Evolutionary conservation across 2,888 invertebrate genomes (phyloP).

Genomic region (Reticulitermes lucifugus): DNA sequence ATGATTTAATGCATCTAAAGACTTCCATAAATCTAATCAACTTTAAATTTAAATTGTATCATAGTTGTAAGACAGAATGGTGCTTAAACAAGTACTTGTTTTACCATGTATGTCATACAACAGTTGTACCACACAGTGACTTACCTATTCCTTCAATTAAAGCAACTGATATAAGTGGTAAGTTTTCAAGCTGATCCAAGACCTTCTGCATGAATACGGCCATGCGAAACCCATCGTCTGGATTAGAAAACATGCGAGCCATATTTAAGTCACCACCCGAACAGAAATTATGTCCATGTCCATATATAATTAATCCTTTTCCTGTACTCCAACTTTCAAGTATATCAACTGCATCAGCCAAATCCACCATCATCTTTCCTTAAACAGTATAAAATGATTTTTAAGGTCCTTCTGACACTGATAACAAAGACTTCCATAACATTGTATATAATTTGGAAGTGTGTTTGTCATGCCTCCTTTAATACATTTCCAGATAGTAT

Average conservation of each 20-base stretch:
- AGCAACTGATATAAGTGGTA: conserved; percentile 66
- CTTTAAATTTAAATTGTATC: too few species aligned
- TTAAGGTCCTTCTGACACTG: neutral
- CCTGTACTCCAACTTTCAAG: conserved; percentile 64
- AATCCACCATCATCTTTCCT: conserved; percentile 68
- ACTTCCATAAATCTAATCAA: too few species aligned
- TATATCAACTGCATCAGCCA: conserved; percentile 62
- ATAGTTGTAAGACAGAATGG: too few species aligned
- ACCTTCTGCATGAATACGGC: conserved; percentile 64
- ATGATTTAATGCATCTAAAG: too few species aligned
- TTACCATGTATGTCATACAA: too few species aligned
- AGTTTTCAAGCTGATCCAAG: conserved; percentile 60
- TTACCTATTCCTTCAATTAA: conserved; percentile 63
- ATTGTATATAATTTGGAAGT: too few species aligned
- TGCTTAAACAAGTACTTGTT: too few species aligned
- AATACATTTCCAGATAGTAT: too few species aligned
- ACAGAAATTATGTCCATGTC: conserved; percentile 65
- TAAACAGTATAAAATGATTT: conserved; percentile 49
- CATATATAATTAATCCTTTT: conserved; percentile 64
- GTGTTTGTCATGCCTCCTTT: too few species aligned
- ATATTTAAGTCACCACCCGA: conserved; percentile 67
- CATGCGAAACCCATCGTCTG: conserved; percentile 62
- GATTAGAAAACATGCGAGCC: conserved; percentile 59
- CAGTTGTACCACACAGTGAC: too few species aligned
- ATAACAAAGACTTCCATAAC: too few species aligned